A percentile compares a stretch with the other conserved stretches of the same genome.
Conservation (phyloP, 1,140 invertebrate species). For the Spodoptera frugiperda region DNA sequence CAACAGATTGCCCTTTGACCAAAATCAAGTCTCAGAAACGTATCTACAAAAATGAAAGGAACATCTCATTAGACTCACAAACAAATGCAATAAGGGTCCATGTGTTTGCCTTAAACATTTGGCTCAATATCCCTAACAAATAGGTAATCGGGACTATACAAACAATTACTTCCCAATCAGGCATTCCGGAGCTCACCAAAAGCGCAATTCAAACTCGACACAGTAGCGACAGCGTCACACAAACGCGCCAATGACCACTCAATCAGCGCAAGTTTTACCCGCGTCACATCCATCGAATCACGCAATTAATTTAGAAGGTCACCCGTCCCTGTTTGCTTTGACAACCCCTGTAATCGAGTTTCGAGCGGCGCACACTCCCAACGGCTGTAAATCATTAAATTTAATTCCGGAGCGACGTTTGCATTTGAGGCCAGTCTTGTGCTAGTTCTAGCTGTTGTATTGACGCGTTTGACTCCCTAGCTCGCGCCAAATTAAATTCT, state of each 20-base stretch:
- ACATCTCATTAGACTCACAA: too few relatives aligned
- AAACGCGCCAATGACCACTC: conserved; percentile 49
- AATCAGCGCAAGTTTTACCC: conserved; percentile 54
- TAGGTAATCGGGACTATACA: conserved; percentile 14
- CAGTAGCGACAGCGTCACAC: neutral
- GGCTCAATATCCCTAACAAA: conserved; percentile 6
- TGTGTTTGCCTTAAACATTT: conserved; percentile 9
- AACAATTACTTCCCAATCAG: conserved; percentile 28
- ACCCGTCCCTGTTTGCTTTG: conserved; percentile 63
- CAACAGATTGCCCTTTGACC: too few relatives aligned
- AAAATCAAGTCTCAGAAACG: too few relatives aligned
- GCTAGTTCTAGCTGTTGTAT: conserved; percentile 40
- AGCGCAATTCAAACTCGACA: conserved; percentile 30
- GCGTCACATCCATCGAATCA: conserved; percentile 54
- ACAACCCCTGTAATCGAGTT: conserved; percentile 65
- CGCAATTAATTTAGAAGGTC: conserved; percentile 64
- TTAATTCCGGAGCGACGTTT: conserved; percentile 53
- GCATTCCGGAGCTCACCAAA: conserved; percentile 8
- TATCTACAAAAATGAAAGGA: neutral
- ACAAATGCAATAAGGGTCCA: neutral
- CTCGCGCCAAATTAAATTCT: conserved; percentile 38
- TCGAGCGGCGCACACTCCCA: conserved; percentile 41
- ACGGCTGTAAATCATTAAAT: conserved; percentile 58
- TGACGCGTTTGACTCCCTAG: conserved; percentile 23
- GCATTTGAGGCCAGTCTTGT: conserved; percentile 46